Base-by-base conservation (phyloP, 2,888 invertebrate genomes). In the Teleiodes luculella region DNA sequence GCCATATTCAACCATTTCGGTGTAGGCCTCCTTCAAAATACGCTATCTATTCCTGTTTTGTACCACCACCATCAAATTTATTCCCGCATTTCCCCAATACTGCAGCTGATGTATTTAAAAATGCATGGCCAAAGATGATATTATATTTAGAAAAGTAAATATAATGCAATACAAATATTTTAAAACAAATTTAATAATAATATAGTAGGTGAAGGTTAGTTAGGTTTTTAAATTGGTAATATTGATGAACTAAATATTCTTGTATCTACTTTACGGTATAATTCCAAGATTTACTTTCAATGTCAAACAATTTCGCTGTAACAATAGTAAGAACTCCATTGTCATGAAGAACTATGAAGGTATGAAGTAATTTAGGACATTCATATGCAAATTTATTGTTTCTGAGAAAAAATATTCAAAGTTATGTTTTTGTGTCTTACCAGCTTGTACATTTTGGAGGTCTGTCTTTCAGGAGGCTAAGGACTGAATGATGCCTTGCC, bases 401-500 rank as follows among this genome's bases (percentile, higher is more conserved):
- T 20, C 18, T 35, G 0, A 35, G n/a, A 48, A 35, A 20, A 36
- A 35, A 13, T 48, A 36, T 48, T 48, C 35, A 20, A 48, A 48
- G 18, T 36, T 20, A 33, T 43, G 18, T n/a, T 48, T n/a, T 20
- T 48, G 20, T 35, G 0, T 6, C 49, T 49, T 20, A 49, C 49
- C 37, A 37, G 49, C 14, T 49, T 49, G 49, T 33, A 49, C 49
- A 49, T 49, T 16, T 37, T 49, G 36, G 24, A 36, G 36, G 13
- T 33, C 18, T 49, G 49, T 49, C 14, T 49, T 49, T 36, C 37
- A 37, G 49, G 14, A n/a, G 24, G 37, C 10, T 28, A 7, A 13
- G 18, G 37, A 37, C 49, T 37, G 49, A 49, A 49, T 49, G 49
- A 37, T 37, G 49, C 1, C 7, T 37, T 37, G 20, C 13, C 28